Percentiles rank a stretch among this genome's conserved stretches.
phyloP scores from a whole-genome alignment of 2,888 invertebrate species.

The Epinotia brunnichana region DNA sequence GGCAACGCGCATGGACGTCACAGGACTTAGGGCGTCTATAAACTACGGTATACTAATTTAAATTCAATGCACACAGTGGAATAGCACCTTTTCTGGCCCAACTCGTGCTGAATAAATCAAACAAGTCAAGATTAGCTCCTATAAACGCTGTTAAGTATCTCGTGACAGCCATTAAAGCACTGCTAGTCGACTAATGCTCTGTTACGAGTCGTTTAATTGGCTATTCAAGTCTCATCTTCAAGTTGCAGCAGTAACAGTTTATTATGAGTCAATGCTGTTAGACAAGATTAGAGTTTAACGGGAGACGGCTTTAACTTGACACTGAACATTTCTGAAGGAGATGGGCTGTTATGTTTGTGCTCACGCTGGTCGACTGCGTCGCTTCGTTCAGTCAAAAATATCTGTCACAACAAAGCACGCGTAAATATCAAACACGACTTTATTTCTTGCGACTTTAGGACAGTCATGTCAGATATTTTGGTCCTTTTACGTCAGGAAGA shows the following conservation, averaged over 20 bases:
- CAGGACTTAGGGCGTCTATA: no score
- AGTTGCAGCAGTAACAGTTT: slow-evolving; percentile 38
- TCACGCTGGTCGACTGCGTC: no score
- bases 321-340: not conserved
- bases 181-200: slow-evolving; percentile 39
- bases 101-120: not conserved
- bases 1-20: no score
- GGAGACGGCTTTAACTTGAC: slow-evolving; percentile 13
- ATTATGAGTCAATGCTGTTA: slow-evolving; percentile 29
- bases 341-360: not conserved
- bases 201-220: slow-evolving; percentile 43
- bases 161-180: slow-evolving; percentile 39
- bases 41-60: not conserved
- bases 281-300: slow-evolving; percentile 25
- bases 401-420: no score
- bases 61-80: not conserved
- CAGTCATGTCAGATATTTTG: no score
- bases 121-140: slow-evolving; percentile 29
- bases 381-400: no score
- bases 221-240: slow-evolving; percentile 36
- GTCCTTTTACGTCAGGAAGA: no score
- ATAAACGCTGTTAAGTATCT: slow-evolving; percentile 40
- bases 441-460: no score
- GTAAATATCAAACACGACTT: no score
- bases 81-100: not conserved